Percentiles rank a stretch among this genome's conserved stretches.
Evolutionary conservation across 1,140 invertebrate genomes (phyloP).

Genomic region (Batillaria attramentaria): DNA sequence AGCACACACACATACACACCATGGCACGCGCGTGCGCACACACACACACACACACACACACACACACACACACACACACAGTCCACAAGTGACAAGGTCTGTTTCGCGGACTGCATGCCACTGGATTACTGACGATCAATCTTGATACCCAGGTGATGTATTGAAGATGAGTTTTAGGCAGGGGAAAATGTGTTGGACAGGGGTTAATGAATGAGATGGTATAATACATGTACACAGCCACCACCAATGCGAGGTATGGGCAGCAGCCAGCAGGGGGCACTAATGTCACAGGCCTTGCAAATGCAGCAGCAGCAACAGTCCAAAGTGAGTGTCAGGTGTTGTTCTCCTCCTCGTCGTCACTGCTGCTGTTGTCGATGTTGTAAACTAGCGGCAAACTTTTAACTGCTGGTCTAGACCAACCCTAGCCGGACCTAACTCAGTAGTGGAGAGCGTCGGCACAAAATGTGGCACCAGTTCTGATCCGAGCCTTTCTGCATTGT

Average conservation of each 20-base stretch:
- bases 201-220: neutral
- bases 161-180: neutral
- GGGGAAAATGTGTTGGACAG: neutral
- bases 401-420: neutral
- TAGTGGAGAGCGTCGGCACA: too few species aligned
- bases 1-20: too few species aligned
- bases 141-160: neutral
- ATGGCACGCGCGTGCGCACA: too few species aligned
- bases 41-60: too few species aligned
- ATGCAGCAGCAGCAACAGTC: conserved; percentile 51
- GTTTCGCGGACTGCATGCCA: neutral
- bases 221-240: conserved; percentile 17
- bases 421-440: too few species aligned
- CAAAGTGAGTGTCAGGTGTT: conserved; percentile 29
- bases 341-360: neutral
- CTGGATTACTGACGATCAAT: neutral
- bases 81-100: neutral
- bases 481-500: neutral
- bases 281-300: conserved; percentile 51
- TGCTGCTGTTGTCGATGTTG: neutral
- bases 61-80: neutral
- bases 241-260: conserved; percentile 22
- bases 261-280: conserved; percentile 19
- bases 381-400: neutral
- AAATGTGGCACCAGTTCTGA: too few species aligned